A percentile compares a stretch with the other conserved stretches of the same genome.
Evolutionary conservation across 2,113 vertebrate genomes (phyloP).

Genomic region (Sturnus vulgaris): DNA sequence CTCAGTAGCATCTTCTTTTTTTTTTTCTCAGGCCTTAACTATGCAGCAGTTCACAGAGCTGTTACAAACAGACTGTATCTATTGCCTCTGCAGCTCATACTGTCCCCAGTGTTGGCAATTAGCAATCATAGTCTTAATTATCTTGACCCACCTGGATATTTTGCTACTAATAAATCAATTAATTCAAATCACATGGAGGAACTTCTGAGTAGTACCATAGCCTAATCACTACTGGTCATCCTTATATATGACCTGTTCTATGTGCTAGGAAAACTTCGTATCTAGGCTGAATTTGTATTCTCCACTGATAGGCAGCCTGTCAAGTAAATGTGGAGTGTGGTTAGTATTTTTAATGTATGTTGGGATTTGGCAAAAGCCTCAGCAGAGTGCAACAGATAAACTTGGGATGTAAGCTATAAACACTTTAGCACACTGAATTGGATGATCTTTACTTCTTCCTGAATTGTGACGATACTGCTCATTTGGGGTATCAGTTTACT

Average conservation of each 20-base stretch:
- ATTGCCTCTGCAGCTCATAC: conserved; percentile 41
- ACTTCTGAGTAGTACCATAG: conserved; percentile 44
- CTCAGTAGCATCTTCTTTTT: background rate
- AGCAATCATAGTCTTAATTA: conserved; percentile 77
- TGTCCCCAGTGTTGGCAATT: conserved; percentile 69
- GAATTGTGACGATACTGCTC: background rate
- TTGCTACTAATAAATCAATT: conserved; percentile 77
- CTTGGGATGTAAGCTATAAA: conserved; percentile 36
- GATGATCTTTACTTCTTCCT: conserved; percentile 30
- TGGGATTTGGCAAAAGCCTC: conserved; percentile 65
- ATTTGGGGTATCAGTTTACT: conserved; percentile 18
- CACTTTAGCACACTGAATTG: background rate
- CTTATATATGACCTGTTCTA: conserved; percentile 17
- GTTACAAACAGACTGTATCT: conserved; percentile 2
- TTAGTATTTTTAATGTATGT: conserved; percentile 71
- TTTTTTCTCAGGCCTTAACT: background rate
- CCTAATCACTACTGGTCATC: conserved; percentile 69
- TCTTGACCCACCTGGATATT: conserved; percentile 72
- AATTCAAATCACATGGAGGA: conserved; percentile 70
- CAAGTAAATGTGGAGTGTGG: conserved; percentile 42
- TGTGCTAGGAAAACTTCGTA: conserved; percentile 16
- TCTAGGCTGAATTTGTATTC: conserved; percentile 66
- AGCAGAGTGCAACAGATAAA: conserved; percentile 41
- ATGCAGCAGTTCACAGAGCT: background rate
- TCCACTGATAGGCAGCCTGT: conserved; percentile 42